phyloP scores from a whole-genome alignment of 2,888 invertebrate species.

The Elegia similella region DNA sequence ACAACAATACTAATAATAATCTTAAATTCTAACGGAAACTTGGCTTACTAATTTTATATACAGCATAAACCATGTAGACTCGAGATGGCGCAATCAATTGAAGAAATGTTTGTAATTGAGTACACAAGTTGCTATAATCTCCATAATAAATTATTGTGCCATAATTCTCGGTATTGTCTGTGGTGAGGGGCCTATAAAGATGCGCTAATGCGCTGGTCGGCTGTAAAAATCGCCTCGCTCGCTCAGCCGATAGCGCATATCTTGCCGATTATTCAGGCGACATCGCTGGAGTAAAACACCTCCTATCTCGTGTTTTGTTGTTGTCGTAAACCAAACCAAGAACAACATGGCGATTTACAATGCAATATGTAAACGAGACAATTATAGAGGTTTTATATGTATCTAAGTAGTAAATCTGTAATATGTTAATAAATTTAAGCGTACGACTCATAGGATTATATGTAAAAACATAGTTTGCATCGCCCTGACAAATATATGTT shows the following conservation, averaged over 20 bases:
- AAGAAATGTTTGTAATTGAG: slow-evolving; percentile 19
- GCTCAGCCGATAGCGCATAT: too few relatives aligned
- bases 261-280: too few relatives aligned
- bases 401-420: too few relatives aligned
- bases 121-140: slow-evolving; percentile 18
- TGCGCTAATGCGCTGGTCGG: slow-evolving; percentile 34
- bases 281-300: too few relatives aligned
- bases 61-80: slow-evolving; percentile 14
- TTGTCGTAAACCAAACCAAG: too few relatives aligned
- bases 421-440: too few relatives aligned
- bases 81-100: slow-evolving; percentile 17
- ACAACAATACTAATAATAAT: neutral
- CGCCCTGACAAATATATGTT: too few relatives aligned
- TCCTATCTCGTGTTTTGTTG: slow-evolving; percentile 26
- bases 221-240: slow-evolving; percentile 64
- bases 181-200: slow-evolving; percentile 32
- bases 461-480: too few relatives aligned
- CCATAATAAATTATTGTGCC: slow-evolving; percentile 20
- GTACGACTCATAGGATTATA: too few relatives aligned
- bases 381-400: too few relatives aligned
- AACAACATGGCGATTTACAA: too few relatives aligned
- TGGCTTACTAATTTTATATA: slow-evolving; percentile 11
- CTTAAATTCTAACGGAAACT: slow-evolving; percentile 9
- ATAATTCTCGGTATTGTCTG: slow-evolving; percentile 32
- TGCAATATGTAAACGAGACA: too few relatives aligned